Evolutionary conservation across 2,888 invertebrate species (phyloP).

Genomic region (Adelphocoris suturalis): DNA sequence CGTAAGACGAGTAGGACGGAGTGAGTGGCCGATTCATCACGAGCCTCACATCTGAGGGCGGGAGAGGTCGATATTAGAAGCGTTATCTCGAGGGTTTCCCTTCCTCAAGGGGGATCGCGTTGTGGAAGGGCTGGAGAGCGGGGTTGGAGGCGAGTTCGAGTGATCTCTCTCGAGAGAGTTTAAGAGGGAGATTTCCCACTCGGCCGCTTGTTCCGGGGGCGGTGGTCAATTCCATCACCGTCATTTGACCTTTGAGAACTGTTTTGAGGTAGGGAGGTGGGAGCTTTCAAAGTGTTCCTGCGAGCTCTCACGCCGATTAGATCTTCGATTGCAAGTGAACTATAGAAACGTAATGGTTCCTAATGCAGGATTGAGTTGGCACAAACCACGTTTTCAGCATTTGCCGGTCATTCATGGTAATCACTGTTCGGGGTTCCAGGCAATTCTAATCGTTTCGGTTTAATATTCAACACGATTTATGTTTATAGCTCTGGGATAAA

Average conservation of each 20-base stretch:
- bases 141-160: background rate
- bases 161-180: background rate
- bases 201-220: conserved; percentile 14
- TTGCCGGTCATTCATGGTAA: too few species aligned
- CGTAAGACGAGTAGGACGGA: conserved; percentile 5
- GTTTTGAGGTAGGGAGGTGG: background rate
- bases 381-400: too few species aligned
- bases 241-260: background rate
- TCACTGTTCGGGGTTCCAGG: too few species aligned
- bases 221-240: conserved; percentile 6
- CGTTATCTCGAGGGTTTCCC: background rate
- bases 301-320: conserved; percentile 12
- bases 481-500: too few species aligned
- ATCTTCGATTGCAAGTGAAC: background rate
- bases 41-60: background rate
- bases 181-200: conserved; percentile 24
- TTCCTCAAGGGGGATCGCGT: background rate
- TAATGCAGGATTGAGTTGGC: too few species aligned
- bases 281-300: background rate
- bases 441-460: too few species aligned
- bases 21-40: conserved; percentile 35
- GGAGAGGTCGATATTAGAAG: background rate
- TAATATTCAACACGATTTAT: too few species aligned
- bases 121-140: background rate
- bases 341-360: background rate